Conservation (phyloP, 2,797 vertebrate genomes). For the Acipenser oxyrinchus region DNA sequence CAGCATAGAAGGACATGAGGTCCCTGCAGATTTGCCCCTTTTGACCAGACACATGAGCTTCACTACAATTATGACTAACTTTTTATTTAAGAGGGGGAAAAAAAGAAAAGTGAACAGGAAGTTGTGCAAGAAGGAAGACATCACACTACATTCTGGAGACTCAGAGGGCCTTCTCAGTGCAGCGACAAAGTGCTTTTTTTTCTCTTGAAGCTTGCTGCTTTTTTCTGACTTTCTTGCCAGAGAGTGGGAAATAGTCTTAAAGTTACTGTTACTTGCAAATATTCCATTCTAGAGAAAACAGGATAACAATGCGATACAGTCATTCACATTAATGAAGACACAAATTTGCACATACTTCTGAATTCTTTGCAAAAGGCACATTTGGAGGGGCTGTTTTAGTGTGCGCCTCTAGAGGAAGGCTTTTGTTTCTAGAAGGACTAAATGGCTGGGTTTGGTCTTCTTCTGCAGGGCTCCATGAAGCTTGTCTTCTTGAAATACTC, state of each 20-base stretch:
- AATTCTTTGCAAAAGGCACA: conserved; percentile 49
- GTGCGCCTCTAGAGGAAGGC: conserved; percentile 34
- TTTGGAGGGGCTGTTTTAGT: conserved; percentile 28
- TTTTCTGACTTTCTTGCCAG: conserved; percentile 52
- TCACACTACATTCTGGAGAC: conserved; percentile 42
- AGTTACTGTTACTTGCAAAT: conserved; percentile 72
- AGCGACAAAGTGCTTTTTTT: conserved; percentile 46
- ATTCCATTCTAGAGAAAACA: conserved; percentile 53
- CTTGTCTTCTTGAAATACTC: conserved; percentile 86
- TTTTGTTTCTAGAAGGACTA: conserved; percentile 55
- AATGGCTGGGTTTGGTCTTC: conserved; percentile 62
- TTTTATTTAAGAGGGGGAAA: conserved; percentile 47
- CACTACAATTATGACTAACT: conserved; percentile 46
- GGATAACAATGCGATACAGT: conserved; percentile 32
- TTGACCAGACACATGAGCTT: conserved; percentile 54
- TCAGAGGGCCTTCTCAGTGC: conserved; percentile 44
- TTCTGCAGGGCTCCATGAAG: conserved; percentile 88
- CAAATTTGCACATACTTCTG: conserved; percentile 56
- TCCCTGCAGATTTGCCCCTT: conserved; percentile 47
- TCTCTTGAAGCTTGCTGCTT: conserved; percentile 56
- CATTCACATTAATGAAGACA: conserved; percentile 49
- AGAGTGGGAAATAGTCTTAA: conserved; percentile 57
- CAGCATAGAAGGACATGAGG: conserved; percentile 64
- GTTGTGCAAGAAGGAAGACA: conserved; percentile 25
- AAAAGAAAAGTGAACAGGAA: conserved; percentile 32